phyloP scores from a whole-genome alignment of 2,888 invertebrate species.

The Drosophila infuscata region DNA sequence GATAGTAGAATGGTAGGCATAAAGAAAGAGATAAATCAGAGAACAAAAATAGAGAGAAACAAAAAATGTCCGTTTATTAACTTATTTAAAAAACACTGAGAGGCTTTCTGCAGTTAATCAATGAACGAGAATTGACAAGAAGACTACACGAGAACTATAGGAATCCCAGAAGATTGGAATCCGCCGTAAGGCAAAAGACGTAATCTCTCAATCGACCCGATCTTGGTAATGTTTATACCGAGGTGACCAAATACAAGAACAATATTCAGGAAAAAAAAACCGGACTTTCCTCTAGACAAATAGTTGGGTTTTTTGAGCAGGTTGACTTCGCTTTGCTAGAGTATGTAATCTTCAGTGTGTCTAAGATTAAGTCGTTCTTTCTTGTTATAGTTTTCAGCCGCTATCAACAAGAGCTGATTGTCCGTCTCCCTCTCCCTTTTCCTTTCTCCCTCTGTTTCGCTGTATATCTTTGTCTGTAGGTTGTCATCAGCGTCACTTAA shows the following conservation, averaged over 20 bases:
- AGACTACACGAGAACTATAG: background rate
- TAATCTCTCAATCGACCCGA: background rate
- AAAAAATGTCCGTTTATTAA: background rate
- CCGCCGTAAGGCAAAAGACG: background rate
- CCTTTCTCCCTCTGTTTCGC: background rate
- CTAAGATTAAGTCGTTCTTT: background rate
- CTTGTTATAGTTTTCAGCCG: background rate
- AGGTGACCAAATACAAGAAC: background rate
- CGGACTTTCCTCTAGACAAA: background rate
- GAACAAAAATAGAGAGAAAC: too few species aligned
- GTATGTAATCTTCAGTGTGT: constrained; percentile 4
- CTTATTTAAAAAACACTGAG: background rate
- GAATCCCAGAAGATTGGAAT: background rate
- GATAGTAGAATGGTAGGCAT: too few species aligned
- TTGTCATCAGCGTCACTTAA: constrained; percentile 56
- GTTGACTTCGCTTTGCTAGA: background rate
- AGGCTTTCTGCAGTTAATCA: background rate
- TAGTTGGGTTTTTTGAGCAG: background rate
- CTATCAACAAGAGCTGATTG: background rate
- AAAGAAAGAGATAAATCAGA: too few species aligned
- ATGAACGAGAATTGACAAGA: background rate
- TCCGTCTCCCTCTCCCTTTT: background rate
- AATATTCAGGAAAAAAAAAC: background rate
- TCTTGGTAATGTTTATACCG: background rate
- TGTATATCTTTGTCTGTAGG: constrained; percentile 10